phyloP scores from a whole-genome alignment of 2,113 vertebrate genomes.

The Odocoileus hemionus region DNA sequence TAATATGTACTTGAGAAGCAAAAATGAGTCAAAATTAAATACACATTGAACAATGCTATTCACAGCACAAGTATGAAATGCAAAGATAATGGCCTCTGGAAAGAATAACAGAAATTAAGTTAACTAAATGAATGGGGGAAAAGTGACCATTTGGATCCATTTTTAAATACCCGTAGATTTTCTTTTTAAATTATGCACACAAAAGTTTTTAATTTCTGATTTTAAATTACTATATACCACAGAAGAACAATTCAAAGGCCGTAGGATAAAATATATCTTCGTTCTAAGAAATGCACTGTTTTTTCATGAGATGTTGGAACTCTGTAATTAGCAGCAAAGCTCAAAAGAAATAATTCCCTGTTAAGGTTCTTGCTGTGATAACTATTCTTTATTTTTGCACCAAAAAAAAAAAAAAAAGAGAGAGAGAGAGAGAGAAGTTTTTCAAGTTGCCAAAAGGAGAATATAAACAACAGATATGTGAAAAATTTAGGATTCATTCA shows the following conservation, averaged over 20 bases:
- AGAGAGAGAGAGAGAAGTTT: not conserved
- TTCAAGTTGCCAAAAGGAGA: not conserved
- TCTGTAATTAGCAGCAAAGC: not conserved
- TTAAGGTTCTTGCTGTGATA: not conserved
- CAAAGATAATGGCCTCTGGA: constrained; percentile 25
- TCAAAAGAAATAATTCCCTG: not conserved
- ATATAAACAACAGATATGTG: not conserved
- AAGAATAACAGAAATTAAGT: constrained; percentile 2
- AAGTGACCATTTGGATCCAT: not conserved
- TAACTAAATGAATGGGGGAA: not conserved
- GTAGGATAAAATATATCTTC: not conserved
- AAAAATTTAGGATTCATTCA: not conserved
- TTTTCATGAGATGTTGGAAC: not conserved
- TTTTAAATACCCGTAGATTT: not conserved
- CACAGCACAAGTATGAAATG: not conserved
- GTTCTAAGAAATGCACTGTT: not conserved
- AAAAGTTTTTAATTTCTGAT: not conserved
- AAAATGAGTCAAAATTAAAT: constrained; percentile 31
- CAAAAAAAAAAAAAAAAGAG: not conserved
- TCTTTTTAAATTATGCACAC: constrained; percentile 28
- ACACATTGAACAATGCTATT: constrained; percentile 5
- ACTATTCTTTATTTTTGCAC: not conserved
- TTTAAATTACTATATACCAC: not conserved
- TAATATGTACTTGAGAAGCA: not conserved
- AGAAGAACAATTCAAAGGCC: not conserved